These are phyloP conservation scores for Rhaphigaster nebulosa DNA, from an alignment of 2,888 invertebrate species.

Conservation along the genomic window DNA sequence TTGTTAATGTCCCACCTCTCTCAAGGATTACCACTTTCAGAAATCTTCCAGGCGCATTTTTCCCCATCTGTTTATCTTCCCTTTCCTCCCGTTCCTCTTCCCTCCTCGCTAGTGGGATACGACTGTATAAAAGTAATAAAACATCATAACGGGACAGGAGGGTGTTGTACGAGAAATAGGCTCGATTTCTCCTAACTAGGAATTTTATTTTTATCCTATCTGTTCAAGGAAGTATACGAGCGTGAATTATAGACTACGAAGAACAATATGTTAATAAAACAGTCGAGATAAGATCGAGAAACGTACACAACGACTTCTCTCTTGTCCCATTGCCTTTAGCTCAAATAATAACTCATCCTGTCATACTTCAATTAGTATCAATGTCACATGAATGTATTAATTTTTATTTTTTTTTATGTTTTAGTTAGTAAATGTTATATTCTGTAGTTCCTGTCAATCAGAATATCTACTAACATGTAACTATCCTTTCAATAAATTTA, in stretches of 20 bases:
- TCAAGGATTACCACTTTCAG: slow-evolving; percentile 46
- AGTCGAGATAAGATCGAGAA: background rate
- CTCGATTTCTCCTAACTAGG: background rate
- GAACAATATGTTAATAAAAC: slow-evolving; percentile 17
- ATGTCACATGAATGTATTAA: background rate
- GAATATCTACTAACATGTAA: too few species aligned
- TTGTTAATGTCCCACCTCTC: background rate
- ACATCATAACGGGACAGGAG: background rate
- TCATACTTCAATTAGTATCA: background rate
- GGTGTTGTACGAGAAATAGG: slow-evolving; percentile 6
- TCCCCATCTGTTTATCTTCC: slow-evolving; percentile 3
- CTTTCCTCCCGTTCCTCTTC: background rate
- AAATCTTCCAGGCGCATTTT: background rate
- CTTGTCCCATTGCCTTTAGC: background rate
- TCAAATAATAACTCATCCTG: background rate
- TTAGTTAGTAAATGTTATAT: too few species aligned
- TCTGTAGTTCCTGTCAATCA: too few species aligned
- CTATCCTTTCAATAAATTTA: too few species aligned
- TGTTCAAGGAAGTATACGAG: background rate
- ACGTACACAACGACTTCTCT: background rate
- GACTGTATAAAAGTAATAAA: slow-evolving; percentile 24
- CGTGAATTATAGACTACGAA: background rate
- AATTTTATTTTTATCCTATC: background rate
- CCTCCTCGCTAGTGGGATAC: background rate
- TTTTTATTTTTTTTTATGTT: background rate